Evolutionary conservation across 2,113 vertebrate species (phyloP), one percentile per base, ranked within the genome.

Genomic region (Bufo gargarizans): DNA sequence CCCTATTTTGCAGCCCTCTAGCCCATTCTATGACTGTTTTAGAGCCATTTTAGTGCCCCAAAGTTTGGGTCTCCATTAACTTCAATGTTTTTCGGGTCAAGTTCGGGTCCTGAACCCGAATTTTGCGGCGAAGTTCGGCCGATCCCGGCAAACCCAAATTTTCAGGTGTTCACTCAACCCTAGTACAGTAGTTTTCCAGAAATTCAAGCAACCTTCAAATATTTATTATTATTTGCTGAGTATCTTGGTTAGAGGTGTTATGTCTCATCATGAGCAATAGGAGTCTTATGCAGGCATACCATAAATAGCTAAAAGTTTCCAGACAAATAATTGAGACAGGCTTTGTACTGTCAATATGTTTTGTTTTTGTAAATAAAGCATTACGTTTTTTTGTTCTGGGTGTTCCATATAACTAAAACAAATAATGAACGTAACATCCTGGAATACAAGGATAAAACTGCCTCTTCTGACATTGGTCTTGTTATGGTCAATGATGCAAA

Each of bases 331-430:
- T 16, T 69, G 10, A 82, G 43, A 82, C 65, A 9, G 3, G 17
- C 65, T 49, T 83, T 45, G 17, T 59, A 47, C 16, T 43, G 72
- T 69, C 16, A 47, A 49, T 33, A 4, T 67, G 2, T 6, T 83
- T 4, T 67, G 6, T n/a, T 83, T 22, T 63, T 82, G n/a, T 81
- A 59, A 58, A 43, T 59, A 79, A 43, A 82, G 22, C 19, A 43
- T n/a, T 22, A 6, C 69, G 82, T 84, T 84, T 84, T 83, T 53
- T 83, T 53, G 82, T 84, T 69, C 82, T 84, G n/a, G 2, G 4
- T 84, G 82, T 67, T 84, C 61, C 63, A 53, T 65, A 22, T 84
- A 67, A 53, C 69, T 69, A 84, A 22, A 69, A 84, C 81, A 69
- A 63, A 71, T 14, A 4, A 13, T 84, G 61, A 84, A 33, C 45